Conservation (phyloP, 2,888 invertebrate species). For the Hipparchia sbordonii region DNA sequence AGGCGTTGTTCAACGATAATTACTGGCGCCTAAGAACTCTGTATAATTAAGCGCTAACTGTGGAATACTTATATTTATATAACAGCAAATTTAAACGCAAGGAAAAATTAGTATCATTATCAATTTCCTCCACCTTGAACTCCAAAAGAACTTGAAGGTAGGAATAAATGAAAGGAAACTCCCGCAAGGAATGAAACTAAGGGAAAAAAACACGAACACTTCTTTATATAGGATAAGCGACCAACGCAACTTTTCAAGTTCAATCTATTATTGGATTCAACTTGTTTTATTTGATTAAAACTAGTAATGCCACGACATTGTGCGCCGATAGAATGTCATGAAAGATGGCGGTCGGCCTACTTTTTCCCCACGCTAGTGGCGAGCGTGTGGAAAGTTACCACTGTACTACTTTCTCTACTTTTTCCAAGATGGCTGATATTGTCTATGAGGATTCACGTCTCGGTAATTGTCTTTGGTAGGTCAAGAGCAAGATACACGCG, state of each 20-base stretch:
- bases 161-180: neutral
- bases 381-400: constrained; percentile 80
- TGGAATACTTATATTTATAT: neutral
- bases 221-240: neutral
- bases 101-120: no score
- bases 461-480: constrained; percentile 55
- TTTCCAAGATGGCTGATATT: constrained; percentile 78
- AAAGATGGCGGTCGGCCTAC: constrained; percentile 78
- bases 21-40: constrained; percentile 57
- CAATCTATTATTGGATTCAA: neutral
- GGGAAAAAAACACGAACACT: neutral
- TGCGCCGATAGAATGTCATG: constrained; percentile 65
- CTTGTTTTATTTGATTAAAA: constrained; percentile 25
- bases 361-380: constrained; percentile 76
- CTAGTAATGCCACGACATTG: constrained; percentile 39
- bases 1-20: constrained; percentile 63
- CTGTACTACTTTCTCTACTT: constrained; percentile 82
- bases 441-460: constrained; percentile 51
- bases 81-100: neutral
- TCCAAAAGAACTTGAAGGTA: neutral
- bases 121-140: no score
- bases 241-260: neutral
- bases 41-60: neutral
- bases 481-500: constrained; percentile 57
- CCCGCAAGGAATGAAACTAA: neutral